These are phyloP conservation scores for Rhodinocichla rosea DNA, from an alignment of 2,113 vertebrate genomes.

Conservation along the genomic window DNA sequence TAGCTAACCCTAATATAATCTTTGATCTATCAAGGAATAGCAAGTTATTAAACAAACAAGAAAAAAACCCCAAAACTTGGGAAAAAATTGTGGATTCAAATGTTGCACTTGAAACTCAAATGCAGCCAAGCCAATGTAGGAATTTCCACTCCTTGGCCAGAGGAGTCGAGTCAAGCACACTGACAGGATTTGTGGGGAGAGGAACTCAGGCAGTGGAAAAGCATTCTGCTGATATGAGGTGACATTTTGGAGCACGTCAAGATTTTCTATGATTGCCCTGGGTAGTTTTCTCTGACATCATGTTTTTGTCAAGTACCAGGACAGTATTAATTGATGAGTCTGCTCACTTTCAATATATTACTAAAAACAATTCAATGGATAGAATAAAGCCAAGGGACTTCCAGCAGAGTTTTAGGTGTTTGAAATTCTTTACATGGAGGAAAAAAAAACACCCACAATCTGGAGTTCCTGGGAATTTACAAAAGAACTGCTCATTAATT, in stretches of 20 bases:
- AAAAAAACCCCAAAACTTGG: not conserved
- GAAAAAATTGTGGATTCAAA: not conserved
- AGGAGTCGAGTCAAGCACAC: not conserved
- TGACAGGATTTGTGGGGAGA: not conserved
- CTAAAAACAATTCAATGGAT: not conserved
- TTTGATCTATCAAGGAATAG: not conserved
- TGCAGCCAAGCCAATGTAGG: not conserved
- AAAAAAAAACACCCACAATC: not conserved
- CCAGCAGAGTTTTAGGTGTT: not conserved
- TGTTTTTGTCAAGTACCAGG: not conserved
- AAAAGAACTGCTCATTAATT: not conserved
- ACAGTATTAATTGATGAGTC: not conserved
- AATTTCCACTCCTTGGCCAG: not conserved
- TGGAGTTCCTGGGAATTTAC: not conserved
- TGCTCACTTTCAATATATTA: not conserved
- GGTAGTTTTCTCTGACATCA: not conserved
- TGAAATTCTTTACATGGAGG: not conserved
- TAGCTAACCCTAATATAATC: not conserved
- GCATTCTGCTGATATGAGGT: not conserved
- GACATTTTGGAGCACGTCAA: not conserved
- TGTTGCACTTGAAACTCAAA: not conserved
- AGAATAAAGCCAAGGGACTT: not conserved
- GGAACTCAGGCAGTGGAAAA: not conserved
- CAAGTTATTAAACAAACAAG: not conserved
- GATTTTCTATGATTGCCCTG: conserved; percentile 17